Evolutionary conservation across 23 tunicate genomes (phyloP), one percentile per base, ranked within the genome.

Genomic region (Phallusia fumigata): DNA sequence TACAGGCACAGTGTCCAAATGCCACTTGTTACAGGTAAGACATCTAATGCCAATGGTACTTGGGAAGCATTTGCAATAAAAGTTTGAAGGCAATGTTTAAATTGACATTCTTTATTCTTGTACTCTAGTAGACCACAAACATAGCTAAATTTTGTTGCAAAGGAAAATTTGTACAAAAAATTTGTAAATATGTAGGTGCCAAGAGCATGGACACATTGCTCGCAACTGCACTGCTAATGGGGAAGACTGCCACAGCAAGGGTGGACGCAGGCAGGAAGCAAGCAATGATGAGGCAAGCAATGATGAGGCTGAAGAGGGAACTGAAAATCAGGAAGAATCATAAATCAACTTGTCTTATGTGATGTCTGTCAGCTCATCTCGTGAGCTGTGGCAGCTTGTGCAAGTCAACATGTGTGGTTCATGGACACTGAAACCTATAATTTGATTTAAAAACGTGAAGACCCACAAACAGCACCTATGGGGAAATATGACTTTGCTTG

Each of bases 131-230:
- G n/a, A n/a, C n/a, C n/a, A n/a, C n/a, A n/a, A n/a, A n/a, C n/a
- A n/a, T n/a, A n/a, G n/a, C n/a, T n/a, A n/a, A n/a, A n/a, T n/a
- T n/a, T n/a, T n/a, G n/a, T n/a, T n/a, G n/a, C n/a, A n/a, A n/a
- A n/a, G n/a, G n/a, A n/a, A n/a, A n/a, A n/a, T n/a, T n/a, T n/a
- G n/a, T n/a, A n/a, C n/a, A n/a, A n/a, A n/a, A n/a, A n/a, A n/a
- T n/a, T n/a, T 40, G 5, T 40, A 10, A 40, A 40, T 40, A 58
- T 49, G 0, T 79, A 94, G 98, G 40, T 94, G 98, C 83, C 85
- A 85, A 6, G 53, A 81, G 73, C 90, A 82, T 40, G 98, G 98
- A 18, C 98, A 94, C 79, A 86, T 89, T 76, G 94, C 98, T 69
- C 87, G 90, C 3, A 82, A 94, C 64, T 94, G 98, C 65, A 93